phyloP scores from a whole-genome alignment of 2,888 invertebrate species.

The Leucania comma region DNA sequence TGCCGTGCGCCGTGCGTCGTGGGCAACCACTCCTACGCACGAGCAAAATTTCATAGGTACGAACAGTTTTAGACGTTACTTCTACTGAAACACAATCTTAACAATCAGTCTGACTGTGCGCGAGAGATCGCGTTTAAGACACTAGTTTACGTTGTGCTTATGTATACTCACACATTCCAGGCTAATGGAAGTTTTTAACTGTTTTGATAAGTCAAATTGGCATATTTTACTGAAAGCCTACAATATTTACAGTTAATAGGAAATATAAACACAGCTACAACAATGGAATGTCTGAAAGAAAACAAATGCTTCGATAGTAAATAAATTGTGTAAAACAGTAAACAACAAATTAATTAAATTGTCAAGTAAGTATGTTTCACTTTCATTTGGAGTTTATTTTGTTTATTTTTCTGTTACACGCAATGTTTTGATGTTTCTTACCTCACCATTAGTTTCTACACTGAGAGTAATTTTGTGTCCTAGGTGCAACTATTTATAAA shows the following conservation, averaged over 20 bases:
- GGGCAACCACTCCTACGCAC: slow-evolving; percentile 85
- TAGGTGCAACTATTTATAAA: slow-evolving; percentile 35
- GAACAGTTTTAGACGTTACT: slow-evolving; percentile 79
- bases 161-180: slow-evolving; percentile 15
- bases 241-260: slow-evolving; percentile 24
- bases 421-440: slow-evolving; percentile 28
- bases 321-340: slow-evolving; percentile 44
- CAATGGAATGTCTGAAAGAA: slow-evolving; percentile 35
- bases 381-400: slow-evolving; percentile 35
- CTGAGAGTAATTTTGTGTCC: slow-evolving; percentile 27
- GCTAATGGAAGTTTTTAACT: slow-evolving; percentile 16
- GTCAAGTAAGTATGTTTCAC: slow-evolving; percentile 57
- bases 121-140: slow-evolving; percentile 43
- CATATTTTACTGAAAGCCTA: slow-evolving; percentile 21
- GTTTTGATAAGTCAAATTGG: slow-evolving; percentile 9
- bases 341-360: slow-evolving; percentile 42
- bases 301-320: slow-evolving; percentile 30
- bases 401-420: slow-evolving; percentile 46
- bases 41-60: slow-evolving; percentile 86
- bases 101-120: slow-evolving; percentile 62
- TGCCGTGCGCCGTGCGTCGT: slow-evolving; percentile 67
- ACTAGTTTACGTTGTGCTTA: slow-evolving; percentile 16
- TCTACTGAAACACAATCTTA: slow-evolving; percentile 70
- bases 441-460: slow-evolving; percentile 25
- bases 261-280: slow-evolving; percentile 34